A percentile compares a stretch with the other conserved stretches of the same genome.
Evolutionary conservation across 2,113 vertebrate species (phyloP).

Genomic region (Saguinus midas): DNA sequence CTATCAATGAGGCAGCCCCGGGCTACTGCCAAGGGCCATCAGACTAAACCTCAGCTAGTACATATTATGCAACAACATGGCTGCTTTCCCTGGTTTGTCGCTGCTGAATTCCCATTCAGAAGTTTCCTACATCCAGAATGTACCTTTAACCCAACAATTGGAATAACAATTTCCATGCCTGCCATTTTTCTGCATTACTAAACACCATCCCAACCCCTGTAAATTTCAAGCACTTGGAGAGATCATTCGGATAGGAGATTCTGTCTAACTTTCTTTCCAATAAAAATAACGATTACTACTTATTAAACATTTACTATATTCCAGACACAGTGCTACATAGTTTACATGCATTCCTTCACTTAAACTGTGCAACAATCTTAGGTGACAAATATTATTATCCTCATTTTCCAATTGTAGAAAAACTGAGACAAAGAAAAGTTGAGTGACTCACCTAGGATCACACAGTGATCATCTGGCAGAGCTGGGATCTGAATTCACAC

Average conservation of each 20-base stretch:
- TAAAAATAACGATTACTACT: neutral
- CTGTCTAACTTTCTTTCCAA: neutral
- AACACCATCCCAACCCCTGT: neutral
- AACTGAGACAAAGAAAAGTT: neutral
- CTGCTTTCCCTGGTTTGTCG: neutral
- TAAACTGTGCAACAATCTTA: neutral
- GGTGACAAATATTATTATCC: neutral
- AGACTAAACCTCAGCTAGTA: conserved; percentile 19
- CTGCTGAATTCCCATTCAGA: neutral
- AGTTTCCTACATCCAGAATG: neutral
- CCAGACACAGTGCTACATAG: neutral
- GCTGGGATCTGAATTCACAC: neutral
- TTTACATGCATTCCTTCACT: neutral
- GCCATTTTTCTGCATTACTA: neutral
- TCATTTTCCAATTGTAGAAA: conserved; percentile 1
- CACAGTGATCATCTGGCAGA: neutral
- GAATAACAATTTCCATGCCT: neutral
- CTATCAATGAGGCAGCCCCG: neutral
- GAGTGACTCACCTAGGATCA: neutral
- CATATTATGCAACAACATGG: neutral
- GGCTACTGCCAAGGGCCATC: neutral
- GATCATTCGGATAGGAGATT: conserved; percentile 12
- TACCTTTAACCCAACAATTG: neutral
- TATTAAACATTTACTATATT: conserved; percentile 10
- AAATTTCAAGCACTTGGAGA: neutral